Evolutionary conservation across 1,140 invertebrate genomes (phyloP).

Genomic region (Aradophagus sp.): DNA sequence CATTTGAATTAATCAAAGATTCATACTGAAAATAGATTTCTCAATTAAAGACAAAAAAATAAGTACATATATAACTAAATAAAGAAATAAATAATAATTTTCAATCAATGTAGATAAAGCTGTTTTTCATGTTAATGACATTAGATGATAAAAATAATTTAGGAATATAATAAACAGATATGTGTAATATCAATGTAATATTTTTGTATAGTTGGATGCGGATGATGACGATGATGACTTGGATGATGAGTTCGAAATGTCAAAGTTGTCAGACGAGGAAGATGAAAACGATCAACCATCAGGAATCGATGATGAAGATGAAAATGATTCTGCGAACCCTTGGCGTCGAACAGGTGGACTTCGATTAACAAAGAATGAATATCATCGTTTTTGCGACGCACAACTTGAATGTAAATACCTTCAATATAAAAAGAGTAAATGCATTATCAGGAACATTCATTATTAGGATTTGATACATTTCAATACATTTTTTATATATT

Average conservation of each 20-base stretch:
- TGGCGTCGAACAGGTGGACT: slow-evolving; percentile 78
- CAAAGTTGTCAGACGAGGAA: slow-evolving; percentile 66
- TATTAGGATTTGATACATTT: too few species aligned
- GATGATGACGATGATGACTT: slow-evolving; percentile 71
- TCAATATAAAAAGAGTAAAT: too few species aligned
- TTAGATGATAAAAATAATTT: too few species aligned
- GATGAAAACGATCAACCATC: slow-evolving; percentile 57
- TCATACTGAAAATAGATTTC: not conserved
- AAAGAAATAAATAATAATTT: too few species aligned
- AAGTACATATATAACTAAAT: too few species aligned
- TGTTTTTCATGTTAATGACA: too few species aligned
- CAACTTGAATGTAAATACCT: slow-evolving; percentile 85
- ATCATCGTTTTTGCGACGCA: slow-evolving; percentile 84
- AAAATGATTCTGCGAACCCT: slow-evolving; percentile 76
- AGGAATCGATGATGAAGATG: slow-evolving; percentile 59
- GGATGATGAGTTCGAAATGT: slow-evolving; percentile 66
- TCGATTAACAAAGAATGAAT: slow-evolving; percentile 81
- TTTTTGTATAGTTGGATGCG: slow-evolving; percentile 60
- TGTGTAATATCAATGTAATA: too few species aligned
- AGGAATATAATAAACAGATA: too few species aligned
- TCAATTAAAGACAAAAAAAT: too few species aligned
- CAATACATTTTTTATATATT: too few species aligned
- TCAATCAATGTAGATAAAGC: not conserved
- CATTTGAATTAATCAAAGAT: too few species aligned
- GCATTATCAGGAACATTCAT: too few species aligned